These are phyloP conservation scores for Neodiprion pinetum DNA, from an alignment of 1,140 invertebrate genomes.

Conservation along the genomic window DNA sequence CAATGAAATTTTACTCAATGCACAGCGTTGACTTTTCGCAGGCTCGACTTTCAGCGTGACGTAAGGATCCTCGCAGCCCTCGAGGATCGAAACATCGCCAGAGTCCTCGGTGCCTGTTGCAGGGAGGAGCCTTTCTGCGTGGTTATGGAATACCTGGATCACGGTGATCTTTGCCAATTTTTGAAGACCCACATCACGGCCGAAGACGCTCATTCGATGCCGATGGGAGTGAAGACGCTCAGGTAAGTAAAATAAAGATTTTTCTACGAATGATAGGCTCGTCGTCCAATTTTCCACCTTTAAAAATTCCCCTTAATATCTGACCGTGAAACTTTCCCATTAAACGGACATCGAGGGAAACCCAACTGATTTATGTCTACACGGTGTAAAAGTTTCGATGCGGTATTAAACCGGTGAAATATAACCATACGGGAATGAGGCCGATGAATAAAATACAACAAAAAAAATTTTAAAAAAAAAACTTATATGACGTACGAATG, in stretches of 20 bases:
- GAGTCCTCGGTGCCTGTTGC: conserved; percentile 86
- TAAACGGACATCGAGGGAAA: neutral
- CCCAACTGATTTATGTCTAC: neutral
- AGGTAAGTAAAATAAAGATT: conserved; percentile 54
- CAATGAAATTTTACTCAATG: too few species aligned
- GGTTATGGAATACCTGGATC: conserved; percentile 89
- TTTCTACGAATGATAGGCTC: neutral
- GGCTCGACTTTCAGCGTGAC: conserved; percentile 89
- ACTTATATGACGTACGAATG: neutral
- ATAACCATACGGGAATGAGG: neutral
- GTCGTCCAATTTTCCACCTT: conserved; percentile 1
- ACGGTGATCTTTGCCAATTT: conserved; percentile 90
- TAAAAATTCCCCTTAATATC: conserved; percentile 15
- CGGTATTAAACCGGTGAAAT: neutral
- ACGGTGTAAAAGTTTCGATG: neutral
- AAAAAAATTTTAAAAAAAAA: neutral
- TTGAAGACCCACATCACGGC: conserved; percentile 71
- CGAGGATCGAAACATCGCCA: conserved; percentile 85
- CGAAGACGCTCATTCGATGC: conserved; percentile 64
- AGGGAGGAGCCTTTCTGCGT: conserved; percentile 84
- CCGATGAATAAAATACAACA: neutral
- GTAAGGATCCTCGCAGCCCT: conserved; percentile 86
- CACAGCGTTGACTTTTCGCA: conserved; percentile 47
- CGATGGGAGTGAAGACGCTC: conserved; percentile 69
- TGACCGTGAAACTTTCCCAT: neutral